phyloP scores from a whole-genome alignment of 2,888 invertebrate species.

The Mystacides longicornis region DNA sequence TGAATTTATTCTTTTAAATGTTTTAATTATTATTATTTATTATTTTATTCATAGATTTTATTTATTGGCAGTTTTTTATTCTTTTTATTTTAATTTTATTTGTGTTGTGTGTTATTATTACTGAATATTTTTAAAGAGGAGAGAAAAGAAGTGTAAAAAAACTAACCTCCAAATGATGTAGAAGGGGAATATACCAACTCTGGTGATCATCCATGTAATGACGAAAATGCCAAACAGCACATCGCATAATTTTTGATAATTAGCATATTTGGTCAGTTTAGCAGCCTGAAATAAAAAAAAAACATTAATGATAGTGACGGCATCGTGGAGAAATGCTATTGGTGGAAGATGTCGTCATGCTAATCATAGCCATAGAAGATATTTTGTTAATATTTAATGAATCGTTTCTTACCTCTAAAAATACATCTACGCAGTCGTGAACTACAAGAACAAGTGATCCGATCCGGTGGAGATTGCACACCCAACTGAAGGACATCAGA shows the following conservation, averaged over 20 bases:
- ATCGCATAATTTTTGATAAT: slow-evolving; percentile 83
- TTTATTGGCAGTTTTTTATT: too few relatives aligned
- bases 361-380: not conserved
- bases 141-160: too few relatives aligned
- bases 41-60: too few relatives aligned
- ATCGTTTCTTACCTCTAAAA: slow-evolving; percentile 59
- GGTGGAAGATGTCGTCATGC: too few relatives aligned
- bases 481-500: slow-evolving; percentile 89
- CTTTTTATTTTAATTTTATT: too few relatives aligned
- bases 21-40: too few relatives aligned
- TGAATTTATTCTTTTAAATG: too few relatives aligned
- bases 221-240: slow-evolving; percentile 82
- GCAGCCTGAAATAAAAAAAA: slow-evolving; percentile 58
- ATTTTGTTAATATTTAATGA: not conserved
- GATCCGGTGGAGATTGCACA: slow-evolving; percentile 85
- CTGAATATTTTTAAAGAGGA: too few relatives aligned
- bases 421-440: slow-evolving; percentile 87
- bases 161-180: slow-evolving; percentile 79
- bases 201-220: slow-evolving; percentile 83
- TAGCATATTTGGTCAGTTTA: slow-evolving; percentile 90
- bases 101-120: too few relatives aligned
- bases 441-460: slow-evolving; percentile 83
- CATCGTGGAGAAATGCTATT: too few relatives aligned
- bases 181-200: slow-evolving; percentile 83
- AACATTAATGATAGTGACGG: not conserved